Evolutionary conservation across 2,888 invertebrate species (phyloP).

Genomic region (Drosophila hamatofila): DNA sequence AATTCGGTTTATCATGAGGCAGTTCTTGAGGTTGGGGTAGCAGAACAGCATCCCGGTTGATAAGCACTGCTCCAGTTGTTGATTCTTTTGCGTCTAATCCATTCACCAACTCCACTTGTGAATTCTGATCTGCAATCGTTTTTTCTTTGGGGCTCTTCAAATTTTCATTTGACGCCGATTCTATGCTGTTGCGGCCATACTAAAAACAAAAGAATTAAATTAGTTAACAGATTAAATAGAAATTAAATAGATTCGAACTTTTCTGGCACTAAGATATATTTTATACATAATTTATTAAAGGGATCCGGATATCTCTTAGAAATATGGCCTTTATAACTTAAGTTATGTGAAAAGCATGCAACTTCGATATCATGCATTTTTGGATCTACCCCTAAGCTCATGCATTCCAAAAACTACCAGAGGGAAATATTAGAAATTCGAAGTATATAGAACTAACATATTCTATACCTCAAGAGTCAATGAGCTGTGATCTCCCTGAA

Average conservation of each 20-base stretch:
- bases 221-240: not conserved
- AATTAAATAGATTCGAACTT: too few relatives aligned
- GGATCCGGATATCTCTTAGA: not conserved
- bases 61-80: conserved; percentile 66
- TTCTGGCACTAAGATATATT: not conserved
- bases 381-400: not conserved
- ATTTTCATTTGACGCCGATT: conserved; percentile 83
- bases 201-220: conserved; percentile 82
- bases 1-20: conserved; percentile 45
- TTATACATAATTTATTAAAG: not conserved
- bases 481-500: not conserved
- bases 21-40: conserved; percentile 60
- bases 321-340: not conserved
- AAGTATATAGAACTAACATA: not conserved
- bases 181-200: conserved; percentile 94
- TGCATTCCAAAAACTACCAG: not conserved
- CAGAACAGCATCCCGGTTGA: conserved; percentile 86
- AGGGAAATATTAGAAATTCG: not conserved
- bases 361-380: not conserved
- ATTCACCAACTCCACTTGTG: conserved; percentile 38
- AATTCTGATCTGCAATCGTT: conserved; percentile 25
- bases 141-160: conserved; percentile 37
- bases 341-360: not conserved
- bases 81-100: conserved; percentile 39
- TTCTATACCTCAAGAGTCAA: not conserved